These are phyloP conservation scores for Gadopsis bispinosus DNA, from an alignment of 2,797 vertebrate species.

Conservation along the genomic window DNA sequence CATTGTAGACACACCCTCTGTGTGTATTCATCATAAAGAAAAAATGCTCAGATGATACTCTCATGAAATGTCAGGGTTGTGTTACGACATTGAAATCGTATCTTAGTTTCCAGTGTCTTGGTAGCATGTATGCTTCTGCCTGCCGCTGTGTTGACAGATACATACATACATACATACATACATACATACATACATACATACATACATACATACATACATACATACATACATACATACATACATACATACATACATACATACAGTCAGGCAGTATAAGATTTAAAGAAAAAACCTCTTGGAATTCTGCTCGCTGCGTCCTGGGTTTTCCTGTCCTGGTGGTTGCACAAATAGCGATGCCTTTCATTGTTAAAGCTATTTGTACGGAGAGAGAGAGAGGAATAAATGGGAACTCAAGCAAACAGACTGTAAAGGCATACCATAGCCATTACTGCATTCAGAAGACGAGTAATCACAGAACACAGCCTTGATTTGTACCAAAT, in stretches of 20 bases:
- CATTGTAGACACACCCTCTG: slow-evolving; percentile 44
- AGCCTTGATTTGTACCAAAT: slow-evolving; percentile 77
- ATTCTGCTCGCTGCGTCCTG: slow-evolving; percentile 30
- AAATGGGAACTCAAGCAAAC: slow-evolving; percentile 56
- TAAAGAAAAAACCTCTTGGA: slow-evolving; percentile 36
- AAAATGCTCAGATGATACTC: slow-evolving; percentile 63
- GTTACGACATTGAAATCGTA: slow-evolving; percentile 35
- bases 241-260: background rate
- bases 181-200: no score
- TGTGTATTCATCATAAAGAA: slow-evolving; percentile 61
- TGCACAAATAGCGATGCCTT: slow-evolving; percentile 36
- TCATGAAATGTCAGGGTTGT: slow-evolving; percentile 54
- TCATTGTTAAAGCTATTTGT: slow-evolving; percentile 45
- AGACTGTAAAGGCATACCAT: slow-evolving; percentile 57
- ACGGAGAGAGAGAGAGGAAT: background rate
- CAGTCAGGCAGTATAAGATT: slow-evolving; percentile 14
- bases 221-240: no score
- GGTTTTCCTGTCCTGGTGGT: slow-evolving; percentile 47
- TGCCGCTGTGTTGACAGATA: no score
- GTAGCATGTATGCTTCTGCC: background rate
- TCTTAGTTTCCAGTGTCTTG: slow-evolving; percentile 41
- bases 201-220: no score
- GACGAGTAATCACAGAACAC: slow-evolving; percentile 64
- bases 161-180: no score
- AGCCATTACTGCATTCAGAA: slow-evolving; percentile 62